phyloP scores from a whole-genome alignment of 2,888 invertebrate genomes.

The Ochropacha duplaris region DNA sequence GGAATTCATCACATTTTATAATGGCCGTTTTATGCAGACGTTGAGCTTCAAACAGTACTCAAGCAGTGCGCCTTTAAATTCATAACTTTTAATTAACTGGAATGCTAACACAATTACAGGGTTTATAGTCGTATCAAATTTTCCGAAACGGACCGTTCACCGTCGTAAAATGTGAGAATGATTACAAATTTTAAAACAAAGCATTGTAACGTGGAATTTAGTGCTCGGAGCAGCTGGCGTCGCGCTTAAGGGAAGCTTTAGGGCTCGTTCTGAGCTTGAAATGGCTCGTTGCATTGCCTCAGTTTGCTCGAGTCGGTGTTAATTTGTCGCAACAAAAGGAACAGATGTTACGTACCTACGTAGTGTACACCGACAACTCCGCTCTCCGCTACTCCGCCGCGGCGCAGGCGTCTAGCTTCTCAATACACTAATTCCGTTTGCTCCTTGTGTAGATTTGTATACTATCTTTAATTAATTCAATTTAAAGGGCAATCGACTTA shows the following conservation, averaged over 20 bases:
- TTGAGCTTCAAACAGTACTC: slow-evolving; percentile 62
- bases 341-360: slow-evolving; percentile 61
- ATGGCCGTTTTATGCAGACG: slow-evolving; percentile 54
- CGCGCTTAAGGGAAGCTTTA: slow-evolving; percentile 73
- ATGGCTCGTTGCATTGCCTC: slow-evolving; percentile 68
- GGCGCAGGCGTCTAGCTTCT: background rate
- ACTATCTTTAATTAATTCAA: background rate
- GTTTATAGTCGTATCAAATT: slow-evolving; percentile 81
- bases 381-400: slow-evolving; percentile 22
- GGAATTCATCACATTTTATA: slow-evolving; percentile 62
- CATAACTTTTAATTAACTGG: slow-evolving; percentile 82
- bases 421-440: background rate
- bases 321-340: slow-evolving; percentile 74
- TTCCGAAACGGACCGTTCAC: slow-evolving; percentile 79
- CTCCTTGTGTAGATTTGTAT: background rate
- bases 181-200: slow-evolving; percentile 82
- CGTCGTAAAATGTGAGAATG: slow-evolving; percentile 82
- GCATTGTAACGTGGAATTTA: slow-evolving; percentile 79
- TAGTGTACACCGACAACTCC: slow-evolving; percentile 24
- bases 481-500: background rate
- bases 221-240: slow-evolving; percentile 73
- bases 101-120: slow-evolving; percentile 80
- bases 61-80: slow-evolving; percentile 76
- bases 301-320: slow-evolving; percentile 71
- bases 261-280: slow-evolving; percentile 66